Conservation (phyloP, 2,113 vertebrate genomes). For the Tetrax tetrax region DNA sequence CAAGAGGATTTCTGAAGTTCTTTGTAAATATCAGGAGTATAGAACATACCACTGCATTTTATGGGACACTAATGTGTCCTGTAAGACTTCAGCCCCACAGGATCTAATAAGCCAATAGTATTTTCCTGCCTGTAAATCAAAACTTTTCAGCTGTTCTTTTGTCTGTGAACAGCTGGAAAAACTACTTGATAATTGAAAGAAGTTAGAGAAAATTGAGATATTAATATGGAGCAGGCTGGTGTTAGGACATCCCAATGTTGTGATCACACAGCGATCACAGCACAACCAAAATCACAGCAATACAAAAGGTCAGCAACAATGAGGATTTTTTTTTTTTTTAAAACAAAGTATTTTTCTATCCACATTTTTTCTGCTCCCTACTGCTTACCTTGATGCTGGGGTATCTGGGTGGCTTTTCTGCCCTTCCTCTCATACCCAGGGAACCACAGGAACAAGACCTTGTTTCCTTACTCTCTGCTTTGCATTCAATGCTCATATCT, state of each 20-base stretch:
- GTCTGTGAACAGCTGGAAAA: neutral
- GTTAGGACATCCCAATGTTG: neutral
- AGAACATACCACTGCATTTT: neutral
- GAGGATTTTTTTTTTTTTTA: neutral
- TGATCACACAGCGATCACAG: neutral
- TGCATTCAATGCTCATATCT: neutral
- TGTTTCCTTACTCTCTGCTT: neutral
- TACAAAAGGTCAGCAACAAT: neutral
- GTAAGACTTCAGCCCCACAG: neutral
- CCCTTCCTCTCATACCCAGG: neutral
- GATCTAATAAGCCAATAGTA: neutral
- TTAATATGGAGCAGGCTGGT: neutral
- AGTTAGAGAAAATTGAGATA: neutral
- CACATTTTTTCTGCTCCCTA: neutral
- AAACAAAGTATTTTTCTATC: neutral
- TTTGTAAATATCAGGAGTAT: neutral
- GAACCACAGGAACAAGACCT: neutral
- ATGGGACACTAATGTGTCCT: neutral
- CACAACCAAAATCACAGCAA: neutral
- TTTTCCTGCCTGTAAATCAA: neutral
- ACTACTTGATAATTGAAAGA: neutral
- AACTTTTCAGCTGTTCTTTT: neutral
- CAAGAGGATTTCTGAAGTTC: neutral
- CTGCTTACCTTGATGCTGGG: neutral
- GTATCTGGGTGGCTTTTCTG: neutral